These are phyloP conservation scores for Slavum lentiscoides DNA, from an alignment of 2,888 invertebrate species.

Conservation along the genomic window DNA sequence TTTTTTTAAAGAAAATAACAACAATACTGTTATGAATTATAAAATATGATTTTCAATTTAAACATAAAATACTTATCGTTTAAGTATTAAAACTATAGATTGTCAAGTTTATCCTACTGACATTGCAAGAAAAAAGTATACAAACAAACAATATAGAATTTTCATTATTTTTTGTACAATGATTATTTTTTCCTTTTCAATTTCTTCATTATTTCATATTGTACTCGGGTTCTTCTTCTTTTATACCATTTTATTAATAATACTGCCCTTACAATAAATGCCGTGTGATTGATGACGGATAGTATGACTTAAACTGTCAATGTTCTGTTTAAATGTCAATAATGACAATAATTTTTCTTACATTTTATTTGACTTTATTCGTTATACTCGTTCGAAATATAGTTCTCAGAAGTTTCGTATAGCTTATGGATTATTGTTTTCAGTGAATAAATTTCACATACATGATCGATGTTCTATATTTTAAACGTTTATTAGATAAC, in stretches of 20 bases:
- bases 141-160: neutral
- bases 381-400: neutral
- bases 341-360: conserved; percentile 5
- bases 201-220: neutral
- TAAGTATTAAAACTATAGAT: conserved; percentile 39
- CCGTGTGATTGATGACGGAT: conserved; percentile 26
- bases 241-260: conserved; percentile 26
- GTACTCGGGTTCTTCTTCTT: neutral
- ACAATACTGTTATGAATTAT: conserved; percentile 1
- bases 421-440: neutral
- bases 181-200: conserved; percentile 12
- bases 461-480: neutral
- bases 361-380: neutral
- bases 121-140: neutral
- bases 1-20: neutral
- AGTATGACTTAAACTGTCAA: conserved; percentile 9
- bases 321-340: conserved; percentile 4
- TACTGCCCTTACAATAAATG: conserved; percentile 4
- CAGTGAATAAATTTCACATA: neutral
- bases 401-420: neutral
- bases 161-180: conserved; percentile 9
- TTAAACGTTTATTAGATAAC: neutral
- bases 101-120: conserved; percentile 47
- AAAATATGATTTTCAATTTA: neutral
- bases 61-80: conserved; percentile 24